These are phyloP conservation scores for Zaprionus davidi DNA, from an alignment of 1,140 invertebrate genomes.

Conservation along the genomic window DNA sequence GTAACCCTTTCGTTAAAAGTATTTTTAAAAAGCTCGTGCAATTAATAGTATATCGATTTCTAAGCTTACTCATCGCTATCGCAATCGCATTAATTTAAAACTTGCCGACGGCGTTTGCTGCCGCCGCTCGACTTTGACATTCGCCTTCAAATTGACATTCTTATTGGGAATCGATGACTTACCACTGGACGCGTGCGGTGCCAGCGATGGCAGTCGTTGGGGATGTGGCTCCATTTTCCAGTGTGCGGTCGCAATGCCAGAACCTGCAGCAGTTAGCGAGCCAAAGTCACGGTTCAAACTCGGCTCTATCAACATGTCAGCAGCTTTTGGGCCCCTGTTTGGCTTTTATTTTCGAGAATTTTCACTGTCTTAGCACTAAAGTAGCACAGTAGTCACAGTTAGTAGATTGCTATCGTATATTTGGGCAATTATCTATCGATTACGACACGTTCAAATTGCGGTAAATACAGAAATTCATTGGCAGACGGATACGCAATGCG, in stretches of 20 bases:
- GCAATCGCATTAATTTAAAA: not conserved
- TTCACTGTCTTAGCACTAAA: constrained; percentile 26
- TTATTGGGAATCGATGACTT: constrained; percentile 33
- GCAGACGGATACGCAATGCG: constrained; percentile 56
- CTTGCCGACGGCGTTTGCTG: constrained; percentile 56
- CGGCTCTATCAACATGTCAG: constrained; percentile 84
- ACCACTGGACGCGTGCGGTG: constrained; percentile 67
- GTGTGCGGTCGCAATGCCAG: constrained; percentile 73
- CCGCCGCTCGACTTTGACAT: not conserved
- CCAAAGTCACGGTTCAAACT: constrained; percentile 83
- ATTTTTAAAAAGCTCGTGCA: not conserved
- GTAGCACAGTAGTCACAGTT: constrained; percentile 15
- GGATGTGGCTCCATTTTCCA: constrained; percentile 84
- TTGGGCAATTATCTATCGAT: constrained; percentile 18
- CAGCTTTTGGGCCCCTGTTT: constrained; percentile 10
- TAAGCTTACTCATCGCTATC: not conserved
- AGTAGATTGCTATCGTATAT: not conserved
- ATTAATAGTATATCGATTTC: not conserved
- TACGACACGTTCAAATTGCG: constrained; percentile 22
- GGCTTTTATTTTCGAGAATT: constrained; percentile 39
- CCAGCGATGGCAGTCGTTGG: constrained; percentile 66
- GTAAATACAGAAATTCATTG: constrained; percentile 15
- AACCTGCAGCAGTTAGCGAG: constrained; percentile 79
- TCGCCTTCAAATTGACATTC: not conserved
- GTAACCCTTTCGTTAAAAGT: not conserved